Conservation (phyloP, 2,113 vertebrate genomes). For the Piaya cayana region DNA sequence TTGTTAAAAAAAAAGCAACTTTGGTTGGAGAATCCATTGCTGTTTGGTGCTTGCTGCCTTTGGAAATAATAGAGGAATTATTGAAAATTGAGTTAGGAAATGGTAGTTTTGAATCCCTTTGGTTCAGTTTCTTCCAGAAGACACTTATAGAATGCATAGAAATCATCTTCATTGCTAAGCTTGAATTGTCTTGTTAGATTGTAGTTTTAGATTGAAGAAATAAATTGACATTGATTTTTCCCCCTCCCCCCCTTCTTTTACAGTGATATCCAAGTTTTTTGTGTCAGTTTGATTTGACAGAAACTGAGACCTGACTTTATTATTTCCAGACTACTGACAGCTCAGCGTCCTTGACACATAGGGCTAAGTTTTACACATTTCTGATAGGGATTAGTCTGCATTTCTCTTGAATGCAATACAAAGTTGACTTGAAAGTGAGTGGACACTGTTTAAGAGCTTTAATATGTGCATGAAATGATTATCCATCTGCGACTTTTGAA, state of each 20-base stretch:
- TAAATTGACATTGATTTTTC: background rate
- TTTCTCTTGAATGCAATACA: too few species aligned
- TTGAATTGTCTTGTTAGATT: conserved; percentile 2
- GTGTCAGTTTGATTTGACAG: conserved; percentile 31
- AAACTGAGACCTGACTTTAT: conserved; percentile 8
- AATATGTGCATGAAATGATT: background rate
- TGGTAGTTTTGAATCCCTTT: background rate
- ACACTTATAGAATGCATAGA: background rate
- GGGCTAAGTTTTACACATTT: background rate
- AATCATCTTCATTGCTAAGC: background rate
- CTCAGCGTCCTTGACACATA: background rate
- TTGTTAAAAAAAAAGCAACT: background rate
- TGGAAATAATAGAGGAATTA: background rate
- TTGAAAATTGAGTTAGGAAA: background rate
- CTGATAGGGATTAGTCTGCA: background rate
- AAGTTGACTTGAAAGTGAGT: background rate
- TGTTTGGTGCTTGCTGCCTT: background rate
- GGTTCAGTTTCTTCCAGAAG: background rate
- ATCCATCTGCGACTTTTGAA: background rate
- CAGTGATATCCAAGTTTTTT: background rate
- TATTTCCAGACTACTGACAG: background rate
- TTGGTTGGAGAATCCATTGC: background rate
- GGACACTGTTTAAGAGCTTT: background rate
- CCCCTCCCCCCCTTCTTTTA: background rate
- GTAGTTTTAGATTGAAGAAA: background rate